Evolutionary conservation across 2,888 invertebrate species (phyloP), one percentile per base, ranked within the genome.

Genomic region (Stictocephala bisonia): DNA sequence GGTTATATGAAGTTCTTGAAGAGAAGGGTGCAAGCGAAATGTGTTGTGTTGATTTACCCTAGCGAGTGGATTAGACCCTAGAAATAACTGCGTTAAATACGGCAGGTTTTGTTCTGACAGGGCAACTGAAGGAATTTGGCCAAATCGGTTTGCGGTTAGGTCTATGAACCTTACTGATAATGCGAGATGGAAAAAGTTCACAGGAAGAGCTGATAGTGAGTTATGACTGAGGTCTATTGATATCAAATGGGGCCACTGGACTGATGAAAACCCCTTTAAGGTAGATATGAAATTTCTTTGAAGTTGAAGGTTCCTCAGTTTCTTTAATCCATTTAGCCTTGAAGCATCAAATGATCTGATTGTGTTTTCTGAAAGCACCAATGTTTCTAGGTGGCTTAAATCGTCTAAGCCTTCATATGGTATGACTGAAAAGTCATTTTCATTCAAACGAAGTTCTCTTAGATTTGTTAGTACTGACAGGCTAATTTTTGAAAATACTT

Each of bases 381-480:
- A 15, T 2, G 41, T 26, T 69, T 69, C 90, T 71, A 94, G 84
- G 27, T 86, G 88, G 83, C 94, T 93, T 79, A 94, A 84, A 1
- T 91, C 90, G 40, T 91, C 90, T 51, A 95, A 85, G 0, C 92
- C 91, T 26, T 91, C 90, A 83, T 94, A 93, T 0, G 95, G 94
- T 79, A 94, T 88, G 72, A 92, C 91, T 24, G 88, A 86, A 72
- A 95, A 91, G 75, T 86, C 86, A 82, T 94, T 95, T 31, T 89
- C 88, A 78, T 89, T 90, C 66, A 95, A 85, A 81, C 89, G 91
- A 53, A 95, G 84, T 81, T 94, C 94, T 82, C 92, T 91, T 78
- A 94, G 86, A 70, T 90, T 90, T 77, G 91, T 91, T 1, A 60
- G 40, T 4, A 60, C 60, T 4, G 60, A 60, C 1, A 60, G 13